Conservation (phyloP, 2,888 invertebrate genomes). For the Drosophila subquinaria region DNA sequence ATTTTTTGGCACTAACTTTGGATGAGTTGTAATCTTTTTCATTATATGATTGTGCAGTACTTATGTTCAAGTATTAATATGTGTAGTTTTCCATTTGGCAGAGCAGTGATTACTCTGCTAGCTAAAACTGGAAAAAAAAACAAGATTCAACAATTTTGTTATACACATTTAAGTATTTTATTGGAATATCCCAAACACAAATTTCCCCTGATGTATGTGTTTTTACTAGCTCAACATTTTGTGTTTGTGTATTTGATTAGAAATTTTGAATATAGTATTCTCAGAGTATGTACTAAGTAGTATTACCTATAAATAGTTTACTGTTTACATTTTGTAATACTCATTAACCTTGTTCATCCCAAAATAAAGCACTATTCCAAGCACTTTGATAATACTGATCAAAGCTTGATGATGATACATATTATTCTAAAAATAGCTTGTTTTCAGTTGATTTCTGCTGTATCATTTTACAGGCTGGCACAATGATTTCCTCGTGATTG, state of each 20-base stretch:
- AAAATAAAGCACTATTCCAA: background rate
- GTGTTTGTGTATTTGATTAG: too few relatives aligned
- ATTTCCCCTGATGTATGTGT: too few relatives aligned
- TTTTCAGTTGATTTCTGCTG: background rate
- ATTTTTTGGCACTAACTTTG: constrained; percentile 14
- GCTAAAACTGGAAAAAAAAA: background rate
- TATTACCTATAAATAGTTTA: too few relatives aligned
- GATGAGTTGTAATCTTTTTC: constrained; percentile 34
- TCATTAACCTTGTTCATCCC: background rate
- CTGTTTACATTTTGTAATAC: too few relatives aligned
- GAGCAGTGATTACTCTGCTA: background rate
- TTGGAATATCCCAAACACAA: too few relatives aligned
- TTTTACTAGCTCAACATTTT: too few relatives aligned
- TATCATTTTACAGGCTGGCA: constrained; percentile 1
- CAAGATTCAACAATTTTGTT: background rate
- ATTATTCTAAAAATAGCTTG: background rate
- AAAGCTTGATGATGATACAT: background rate
- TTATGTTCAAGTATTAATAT: constrained; percentile 9
- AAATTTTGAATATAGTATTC: too few relatives aligned
- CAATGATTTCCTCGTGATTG: constrained; percentile 21
- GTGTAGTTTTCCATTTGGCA: background rate
- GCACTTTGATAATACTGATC: background rate
- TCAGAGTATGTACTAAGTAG: too few relatives aligned
- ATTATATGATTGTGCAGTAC: constrained; percentile 5
- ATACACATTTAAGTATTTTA: too few relatives aligned